These are phyloP conservation scores for Spodoptera exigua DNA, from an alignment of 2,888 invertebrate genomes.

Conservation along the genomic window DNA sequence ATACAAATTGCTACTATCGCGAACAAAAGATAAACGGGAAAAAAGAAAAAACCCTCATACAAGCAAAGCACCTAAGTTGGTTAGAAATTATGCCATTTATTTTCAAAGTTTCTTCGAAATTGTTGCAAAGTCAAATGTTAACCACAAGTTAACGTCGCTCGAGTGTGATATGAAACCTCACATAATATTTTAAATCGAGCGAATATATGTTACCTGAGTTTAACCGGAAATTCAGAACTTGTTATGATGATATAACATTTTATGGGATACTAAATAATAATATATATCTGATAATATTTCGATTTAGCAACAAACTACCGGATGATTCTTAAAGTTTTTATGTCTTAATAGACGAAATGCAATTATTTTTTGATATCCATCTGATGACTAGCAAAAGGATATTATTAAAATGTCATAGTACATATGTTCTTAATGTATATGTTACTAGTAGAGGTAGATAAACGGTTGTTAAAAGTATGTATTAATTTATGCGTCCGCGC, in stretches of 20 bases:
- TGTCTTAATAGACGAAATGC: constrained; percentile 16
- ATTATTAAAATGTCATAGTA: constrained; percentile 11
- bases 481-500: constrained; percentile 63
- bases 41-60: constrained; percentile 17
- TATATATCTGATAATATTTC: constrained; percentile 25
- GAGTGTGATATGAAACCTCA: constrained; percentile 40
- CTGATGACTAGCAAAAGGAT: constrained; percentile 16
- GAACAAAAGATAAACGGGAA: background rate
- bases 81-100: constrained; percentile 19
- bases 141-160: constrained; percentile 39
- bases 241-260: constrained; percentile 41
- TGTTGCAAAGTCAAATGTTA: constrained; percentile 26
- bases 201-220: constrained; percentile 40
- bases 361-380: constrained; percentile 12
- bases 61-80: constrained; percentile 27
- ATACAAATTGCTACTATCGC: background rate
- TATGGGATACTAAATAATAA: constrained; percentile 29
- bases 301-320: constrained; percentile 15
- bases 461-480: constrained; percentile 41
- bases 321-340: constrained; percentile 13
- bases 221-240: constrained; percentile 37
- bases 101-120: constrained; percentile 45
- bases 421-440: constrained; percentile 9
- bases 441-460: constrained; percentile 22
- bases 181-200: constrained; percentile 35